Conservation (phyloP, 2,888 invertebrate species). For the Megalurothrips usitatus region DNA sequence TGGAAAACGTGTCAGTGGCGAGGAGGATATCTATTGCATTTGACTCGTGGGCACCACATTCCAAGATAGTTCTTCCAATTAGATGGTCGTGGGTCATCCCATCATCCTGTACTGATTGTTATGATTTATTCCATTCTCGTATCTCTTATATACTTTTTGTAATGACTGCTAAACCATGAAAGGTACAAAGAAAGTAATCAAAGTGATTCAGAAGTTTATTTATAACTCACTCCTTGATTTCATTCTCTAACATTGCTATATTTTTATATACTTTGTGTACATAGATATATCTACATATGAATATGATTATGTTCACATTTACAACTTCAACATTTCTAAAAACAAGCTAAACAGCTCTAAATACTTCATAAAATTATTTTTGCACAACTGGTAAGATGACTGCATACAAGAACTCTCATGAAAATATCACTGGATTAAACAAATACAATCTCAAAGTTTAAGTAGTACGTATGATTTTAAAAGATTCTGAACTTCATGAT, state of each 20-base stretch:
- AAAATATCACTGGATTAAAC: conserved; percentile 18
- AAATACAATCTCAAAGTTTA: not conserved
- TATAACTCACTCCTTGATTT: not conserved
- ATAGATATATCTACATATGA: conserved; percentile 17
- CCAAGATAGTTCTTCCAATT: not conserved
- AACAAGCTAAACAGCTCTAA: conserved; percentile 1
- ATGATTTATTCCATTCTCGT: not conserved
- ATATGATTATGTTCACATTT: conserved; percentile 26
- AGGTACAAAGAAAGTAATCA: no score
- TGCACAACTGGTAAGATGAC: not conserved
- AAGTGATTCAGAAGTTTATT: conserved; percentile 7
- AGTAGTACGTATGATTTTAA: conserved; percentile 4
- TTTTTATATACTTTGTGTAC: conserved; percentile 23
- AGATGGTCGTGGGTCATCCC: no score
- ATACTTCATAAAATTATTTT: conserved; percentile 9
- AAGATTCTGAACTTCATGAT: not conserved
- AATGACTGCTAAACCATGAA: no score
- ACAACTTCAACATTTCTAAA: conserved; percentile 11
- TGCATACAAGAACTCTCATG: not conserved
- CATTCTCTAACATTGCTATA: not conserved
- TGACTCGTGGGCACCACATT: no score
- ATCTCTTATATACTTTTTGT: not conserved
- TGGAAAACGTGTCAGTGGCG: not conserved
- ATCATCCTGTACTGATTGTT: not conserved
- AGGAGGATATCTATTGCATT: not conserved